Evolutionary conservation across 2,888 invertebrate genomes (phyloP).

Genomic region (Chirona hameri): DNA sequence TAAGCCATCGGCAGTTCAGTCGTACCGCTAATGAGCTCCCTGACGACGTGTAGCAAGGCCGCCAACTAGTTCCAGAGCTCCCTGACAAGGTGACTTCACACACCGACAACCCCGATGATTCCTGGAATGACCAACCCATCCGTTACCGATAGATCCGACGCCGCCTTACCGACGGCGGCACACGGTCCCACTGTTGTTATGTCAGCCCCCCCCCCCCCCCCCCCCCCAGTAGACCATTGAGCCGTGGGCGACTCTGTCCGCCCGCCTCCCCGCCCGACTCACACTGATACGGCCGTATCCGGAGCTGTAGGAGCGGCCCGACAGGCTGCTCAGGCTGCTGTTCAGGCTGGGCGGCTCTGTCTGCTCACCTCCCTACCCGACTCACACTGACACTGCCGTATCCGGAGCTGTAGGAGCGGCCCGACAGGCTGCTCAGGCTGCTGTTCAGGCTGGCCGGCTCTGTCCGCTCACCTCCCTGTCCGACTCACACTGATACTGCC

Average conservation of each 20-base stretch:
- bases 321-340: slow-evolving; percentile 10
- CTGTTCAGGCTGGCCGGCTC: neutral
- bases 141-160: no score
- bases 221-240: neutral
- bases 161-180: no score
- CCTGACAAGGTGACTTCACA: no score
- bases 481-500: slow-evolving; percentile 1
- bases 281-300: slow-evolving; percentile 4
- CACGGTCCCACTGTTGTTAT: no score
- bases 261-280: neutral
- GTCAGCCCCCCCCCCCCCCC: neutral
- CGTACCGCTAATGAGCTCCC: no score
- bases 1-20: no score
- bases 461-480: no score
- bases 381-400: slow-evolving; percentile 7
- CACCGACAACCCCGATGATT: no score
- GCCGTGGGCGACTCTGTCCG: no score
- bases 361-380: neutral
- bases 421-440: slow-evolving; percentile 5
- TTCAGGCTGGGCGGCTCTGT: slow-evolving; percentile 1
- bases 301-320: slow-evolving; percentile 2
- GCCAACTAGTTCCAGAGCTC: no score
- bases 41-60: no score
- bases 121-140: no score
- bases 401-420: slow-evolving; percentile 2